Base-by-base conservation (phyloP, 2,113 vertebrate species). In the Leptosomus discolor region DNA sequence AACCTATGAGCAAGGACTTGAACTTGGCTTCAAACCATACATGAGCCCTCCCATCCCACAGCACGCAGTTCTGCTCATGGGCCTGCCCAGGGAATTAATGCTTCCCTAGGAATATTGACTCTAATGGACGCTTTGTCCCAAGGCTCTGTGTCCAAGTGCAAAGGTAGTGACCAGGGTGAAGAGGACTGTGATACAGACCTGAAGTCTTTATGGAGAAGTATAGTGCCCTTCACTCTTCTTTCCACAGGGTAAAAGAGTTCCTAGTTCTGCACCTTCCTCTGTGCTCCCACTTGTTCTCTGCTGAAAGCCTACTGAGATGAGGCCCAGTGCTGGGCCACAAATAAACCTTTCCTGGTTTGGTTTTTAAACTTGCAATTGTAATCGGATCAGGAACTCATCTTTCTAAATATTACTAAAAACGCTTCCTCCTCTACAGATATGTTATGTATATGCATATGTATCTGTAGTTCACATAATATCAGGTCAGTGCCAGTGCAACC, bases 51-150 rank as follows among this genome's bases (percentile, higher is more conserved):
- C 37, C 12, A 36, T 29, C 11, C 26, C 26, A 61, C 36, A 67
- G 8, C 6, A 36, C 9, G 4, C 24, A 43, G 26, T 0, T 1
- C 17, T 67, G 53, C 12, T 60, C 8, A 29, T 11, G 8, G 41
- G 5, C 4, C 8, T 73, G 8, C 10, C 11, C 8, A 43, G 37
- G 6, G 29, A 69, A 79, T 41, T 57, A 34, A 27, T 9, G 21
- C 5, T 61, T 83, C 34, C 18, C 32, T 57, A n/a, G 23, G 5
- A 53, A 27, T 73, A 36, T 3, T 58, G 26, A 53, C 24, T 85
- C 12, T 18, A 57, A 41, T 12, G 12, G 9, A 18, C 2, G 0
- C 11, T 43, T 41, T 48, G 36, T 21, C 4, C 5, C 14, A 37
- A 12, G 20, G 15, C 29, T 50, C 53, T 29, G 17, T 16, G n/a